Base-by-base conservation (phyloP, 2,888 invertebrate genomes). In the Monopis laevigella region DNA sequence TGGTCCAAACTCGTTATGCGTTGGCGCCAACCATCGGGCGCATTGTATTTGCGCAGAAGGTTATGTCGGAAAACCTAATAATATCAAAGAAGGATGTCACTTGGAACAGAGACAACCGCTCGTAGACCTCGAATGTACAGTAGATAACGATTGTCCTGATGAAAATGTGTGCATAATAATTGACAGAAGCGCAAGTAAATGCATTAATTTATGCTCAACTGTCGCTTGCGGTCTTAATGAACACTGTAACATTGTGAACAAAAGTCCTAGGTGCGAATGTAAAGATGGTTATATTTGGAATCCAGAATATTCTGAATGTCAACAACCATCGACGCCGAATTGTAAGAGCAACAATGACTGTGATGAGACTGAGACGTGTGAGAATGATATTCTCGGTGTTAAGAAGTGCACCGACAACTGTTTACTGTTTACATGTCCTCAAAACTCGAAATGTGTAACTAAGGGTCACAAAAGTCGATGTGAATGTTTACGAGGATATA, bases 1-100 rank as follows among this genome's bases (percentile, higher is more conserved):
- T 60, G 95, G 95, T 8, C 93, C 94, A 0, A 95, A 95, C 64
- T 93, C 95, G 2, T 67, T 93, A 1, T 95, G 95, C 60, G 86
- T 93, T 5, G 88, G 90, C 11, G 88, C 92, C 54, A 89, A 89
- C 56, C 95, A 95, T 64, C 85, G 90, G 46, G 92, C 94, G 1
- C 87, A 90, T 21, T 96, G 95, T 58, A 88, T 94, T 45, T 96
- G 96, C 59, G 83, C 88, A 16, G 89, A 92, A 46, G 92, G 92
- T 1, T 93, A 87, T 59, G 72, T 83, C 40, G 96, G 95, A 18
- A 90, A 92, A 66, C 93, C 95, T 0, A 88, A 87, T 49, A 92
- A 95, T 63, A 77, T 92, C 13, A 83, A 84, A 46, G 72, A 84
- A 3, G 95, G 95, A 2, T 95, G 95, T 55, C 90, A 90, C 64